Evolutionary conservation across 2,888 invertebrate genomes (phyloP).

Genomic region (Drosophila anomelani): DNA sequence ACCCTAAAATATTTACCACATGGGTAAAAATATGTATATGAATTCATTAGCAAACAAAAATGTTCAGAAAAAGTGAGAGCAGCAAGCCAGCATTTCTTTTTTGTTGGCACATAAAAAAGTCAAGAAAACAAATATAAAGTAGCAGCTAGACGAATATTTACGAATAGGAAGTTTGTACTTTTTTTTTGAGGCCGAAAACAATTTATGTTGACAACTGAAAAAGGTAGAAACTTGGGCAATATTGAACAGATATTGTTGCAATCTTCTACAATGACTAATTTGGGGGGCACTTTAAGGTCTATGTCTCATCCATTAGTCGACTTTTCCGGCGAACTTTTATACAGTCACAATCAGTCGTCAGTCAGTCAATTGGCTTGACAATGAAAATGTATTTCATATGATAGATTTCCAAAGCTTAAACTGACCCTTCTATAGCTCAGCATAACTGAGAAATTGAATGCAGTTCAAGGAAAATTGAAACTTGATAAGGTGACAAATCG

Average conservation of each 20-base stretch:
- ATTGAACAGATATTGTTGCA: not conserved
- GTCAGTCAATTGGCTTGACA: slow-evolving; percentile 15
- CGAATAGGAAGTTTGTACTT: not conserved
- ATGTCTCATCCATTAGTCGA: slow-evolving; percentile 49
- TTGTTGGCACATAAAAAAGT: slow-evolving; percentile 6
- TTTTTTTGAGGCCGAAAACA: not conserved
- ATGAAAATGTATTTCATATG: slow-evolving; percentile 2
- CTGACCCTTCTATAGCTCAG: slow-evolving; percentile 3
- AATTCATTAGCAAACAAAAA: slow-evolving; percentile 2
- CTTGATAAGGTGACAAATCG: slow-evolving; percentile 28
- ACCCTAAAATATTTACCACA: not conserved
- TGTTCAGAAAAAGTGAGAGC: slow-evolving; percentile 7
- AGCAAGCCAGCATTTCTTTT: not conserved
- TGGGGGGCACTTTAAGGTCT: slow-evolving; percentile 12
- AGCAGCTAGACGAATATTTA: slow-evolving; percentile 7
- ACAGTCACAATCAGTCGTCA: not conserved
- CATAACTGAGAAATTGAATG: slow-evolving; percentile 3
- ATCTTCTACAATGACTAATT: slow-evolving; percentile 44
- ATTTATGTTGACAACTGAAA: slow-evolving; percentile 6
- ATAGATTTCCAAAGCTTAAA: not conserved
- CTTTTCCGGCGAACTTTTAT: slow-evolving; percentile 32
- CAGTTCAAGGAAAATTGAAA: slow-evolving; percentile 9
- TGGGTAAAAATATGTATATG: not conserved
- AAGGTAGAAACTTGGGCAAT: not conserved
- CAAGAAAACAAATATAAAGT: slow-evolving; percentile 2